Conservation (phyloP, 2,797 vertebrate genomes). For the Xenentodon cancila region DNA sequence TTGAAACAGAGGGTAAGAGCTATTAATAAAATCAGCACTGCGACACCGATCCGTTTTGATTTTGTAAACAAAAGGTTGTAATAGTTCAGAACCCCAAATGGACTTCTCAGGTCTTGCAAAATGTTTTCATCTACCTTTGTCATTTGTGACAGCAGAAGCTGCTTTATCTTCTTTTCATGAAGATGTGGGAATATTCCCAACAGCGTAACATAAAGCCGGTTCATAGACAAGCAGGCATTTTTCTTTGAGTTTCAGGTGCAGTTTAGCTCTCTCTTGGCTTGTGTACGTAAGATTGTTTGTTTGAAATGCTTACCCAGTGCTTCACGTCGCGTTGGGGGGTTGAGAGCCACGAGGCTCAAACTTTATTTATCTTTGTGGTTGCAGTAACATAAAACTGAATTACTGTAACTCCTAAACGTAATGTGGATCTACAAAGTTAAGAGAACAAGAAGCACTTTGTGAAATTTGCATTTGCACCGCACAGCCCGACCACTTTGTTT, state of each 20-base stretch:
- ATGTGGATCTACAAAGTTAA: too few relatives aligned
- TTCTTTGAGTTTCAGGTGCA: neutral
- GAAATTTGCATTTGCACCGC: too few relatives aligned
- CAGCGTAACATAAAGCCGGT: too few relatives aligned
- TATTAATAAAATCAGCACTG: conserved; percentile 1
- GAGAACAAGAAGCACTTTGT: too few relatives aligned
- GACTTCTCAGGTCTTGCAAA: too few relatives aligned
- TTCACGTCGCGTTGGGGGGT: conserved; percentile 5
- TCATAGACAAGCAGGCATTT: neutral
- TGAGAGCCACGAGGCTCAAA: conserved; percentile 2
- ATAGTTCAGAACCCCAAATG: conserved; percentile 1
- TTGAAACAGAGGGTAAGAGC: neutral
- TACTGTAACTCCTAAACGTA: too few relatives aligned
- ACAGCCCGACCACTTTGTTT: too few relatives aligned
- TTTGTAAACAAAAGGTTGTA: conserved; percentile 7
- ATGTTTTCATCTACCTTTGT: too few relatives aligned
- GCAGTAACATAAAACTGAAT: neutral
- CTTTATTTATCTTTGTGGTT: neutral
- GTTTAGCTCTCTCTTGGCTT: neutral
- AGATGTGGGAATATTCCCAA: neutral
- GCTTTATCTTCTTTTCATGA: neutral
- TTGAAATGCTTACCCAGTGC: conserved; percentile 6
- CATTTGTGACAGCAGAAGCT: too few relatives aligned
- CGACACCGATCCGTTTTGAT: neutral
- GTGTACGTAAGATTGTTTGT: neutral